phyloP scores from a whole-genome alignment of 2,113 vertebrate species.

The Syngnathus scovelli region DNA sequence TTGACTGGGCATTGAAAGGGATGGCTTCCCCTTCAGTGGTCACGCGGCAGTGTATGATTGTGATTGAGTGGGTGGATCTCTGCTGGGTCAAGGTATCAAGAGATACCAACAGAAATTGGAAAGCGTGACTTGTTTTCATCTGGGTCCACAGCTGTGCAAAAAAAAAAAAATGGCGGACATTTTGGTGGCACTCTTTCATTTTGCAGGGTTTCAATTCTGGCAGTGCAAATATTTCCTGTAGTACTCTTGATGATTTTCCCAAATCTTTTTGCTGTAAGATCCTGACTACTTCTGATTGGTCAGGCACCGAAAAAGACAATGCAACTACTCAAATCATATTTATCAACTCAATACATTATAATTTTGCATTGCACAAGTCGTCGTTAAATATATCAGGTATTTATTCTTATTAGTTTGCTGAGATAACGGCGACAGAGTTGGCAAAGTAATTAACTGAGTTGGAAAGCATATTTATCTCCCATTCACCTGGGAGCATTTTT shows the following conservation, averaged over 20 bases:
- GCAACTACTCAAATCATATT: no score
- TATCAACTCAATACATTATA: no score
- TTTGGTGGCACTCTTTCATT: neutral
- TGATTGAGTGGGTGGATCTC: neutral
- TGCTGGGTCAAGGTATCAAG: constrained; percentile 19
- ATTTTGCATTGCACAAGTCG: no score
- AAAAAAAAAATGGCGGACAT: neutral
- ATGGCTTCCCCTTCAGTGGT: constrained; percentile 45
- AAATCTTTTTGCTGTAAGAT: neutral
- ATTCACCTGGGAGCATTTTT: neutral
- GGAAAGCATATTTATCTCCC: neutral
- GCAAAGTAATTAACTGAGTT: neutral
- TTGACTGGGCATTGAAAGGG: constrained; percentile 31
- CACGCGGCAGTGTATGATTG: neutral
- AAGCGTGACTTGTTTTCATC: constrained; percentile 2
- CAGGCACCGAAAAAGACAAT: neutral
- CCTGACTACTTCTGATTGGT: neutral
- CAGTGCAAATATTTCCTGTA: neutral
- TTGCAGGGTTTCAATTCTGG: neutral
- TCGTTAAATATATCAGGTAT: neutral
- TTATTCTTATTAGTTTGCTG: neutral
- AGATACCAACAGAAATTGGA: constrained; percentile 3
- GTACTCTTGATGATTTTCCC: neutral
- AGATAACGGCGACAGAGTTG: neutral
- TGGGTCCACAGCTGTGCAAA: constrained; percentile 21